Evolutionary conservation across 2,888 invertebrate species (phyloP).

Genomic region (Drosophila siamana): DNA sequence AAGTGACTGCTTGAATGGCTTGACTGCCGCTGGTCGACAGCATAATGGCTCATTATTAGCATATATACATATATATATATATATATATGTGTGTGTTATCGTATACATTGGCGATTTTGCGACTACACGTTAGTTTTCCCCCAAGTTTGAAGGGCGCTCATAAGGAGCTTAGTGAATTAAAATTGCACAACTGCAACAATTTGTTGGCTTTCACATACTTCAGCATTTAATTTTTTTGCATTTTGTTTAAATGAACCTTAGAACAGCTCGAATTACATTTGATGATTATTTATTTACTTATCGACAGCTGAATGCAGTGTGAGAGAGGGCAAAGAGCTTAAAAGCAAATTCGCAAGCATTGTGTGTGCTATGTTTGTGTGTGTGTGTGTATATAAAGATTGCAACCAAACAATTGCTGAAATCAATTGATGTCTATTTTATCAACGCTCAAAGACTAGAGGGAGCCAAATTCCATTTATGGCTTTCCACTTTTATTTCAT

Average conservation of each 20-base stretch:
- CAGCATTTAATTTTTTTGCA: neutral
- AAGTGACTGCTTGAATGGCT: constrained; percentile 24
- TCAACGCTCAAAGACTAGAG: constrained; percentile 49
- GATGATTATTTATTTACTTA: constrained; percentile 1
- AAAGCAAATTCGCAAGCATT: neutral
- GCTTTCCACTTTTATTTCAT: constrained; percentile 73
- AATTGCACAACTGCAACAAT: constrained; percentile 5
- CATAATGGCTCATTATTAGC: constrained; percentile 48
- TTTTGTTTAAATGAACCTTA: neutral
- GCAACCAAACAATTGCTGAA: constrained; percentile 67
- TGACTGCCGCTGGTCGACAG: constrained; percentile 8
- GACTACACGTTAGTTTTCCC: constrained; percentile 37
- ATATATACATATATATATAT: constrained; percentile 21
- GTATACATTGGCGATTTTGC: constrained; percentile 30
- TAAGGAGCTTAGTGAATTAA: constrained; percentile 12
- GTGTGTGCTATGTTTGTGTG: constrained; percentile 18
- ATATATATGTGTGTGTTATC: no score
- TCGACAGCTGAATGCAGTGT: neutral
- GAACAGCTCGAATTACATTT: constrained; percentile 1
- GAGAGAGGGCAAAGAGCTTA: neutral
- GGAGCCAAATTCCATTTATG: constrained; percentile 76
- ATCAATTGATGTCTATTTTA: constrained; percentile 76
- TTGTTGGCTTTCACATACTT: constrained; percentile 1
- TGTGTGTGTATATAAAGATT: constrained; percentile 17
- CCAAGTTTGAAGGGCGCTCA: constrained; percentile 31